phyloP scores from a whole-genome alignment of 2,113 vertebrate genomes.

The Lucifuga dentata region DNA sequence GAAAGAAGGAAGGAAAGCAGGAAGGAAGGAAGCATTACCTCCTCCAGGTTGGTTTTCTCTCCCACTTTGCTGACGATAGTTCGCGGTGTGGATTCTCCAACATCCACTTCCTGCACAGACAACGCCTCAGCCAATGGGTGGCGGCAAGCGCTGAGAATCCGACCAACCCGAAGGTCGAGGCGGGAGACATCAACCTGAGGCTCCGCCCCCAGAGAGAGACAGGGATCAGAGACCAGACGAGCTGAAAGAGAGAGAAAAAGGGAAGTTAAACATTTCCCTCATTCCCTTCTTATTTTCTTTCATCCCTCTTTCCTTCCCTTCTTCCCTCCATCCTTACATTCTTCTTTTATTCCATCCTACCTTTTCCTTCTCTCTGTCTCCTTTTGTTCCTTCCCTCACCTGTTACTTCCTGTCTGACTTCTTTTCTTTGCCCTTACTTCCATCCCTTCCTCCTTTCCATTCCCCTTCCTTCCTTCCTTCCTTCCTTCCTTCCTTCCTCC shows the following conservation, averaged over 20 bases:
- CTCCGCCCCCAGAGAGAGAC: conserved; percentile 62
- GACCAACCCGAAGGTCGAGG: conserved; percentile 92
- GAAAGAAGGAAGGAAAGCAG: not conserved
- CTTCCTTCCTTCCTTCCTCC: not conserved
- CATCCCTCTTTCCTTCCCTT: no score
- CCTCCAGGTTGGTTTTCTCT: conserved; percentile 84
- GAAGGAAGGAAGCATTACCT: conserved; percentile 78
- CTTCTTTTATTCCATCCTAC: no score
- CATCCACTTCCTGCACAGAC: conserved; percentile 90
- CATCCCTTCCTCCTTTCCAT: not conserved
- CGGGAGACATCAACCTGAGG: conserved; percentile 86
- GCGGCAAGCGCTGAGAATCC: conserved; percentile 83
- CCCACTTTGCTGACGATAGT: conserved; percentile 90
- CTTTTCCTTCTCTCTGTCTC: conserved; percentile 27
- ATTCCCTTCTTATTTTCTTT: no score
- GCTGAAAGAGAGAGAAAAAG: conserved; percentile 6
- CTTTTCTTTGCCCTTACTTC: no score
- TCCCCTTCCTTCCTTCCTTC: no score
- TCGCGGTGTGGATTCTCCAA: conserved; percentile 88
- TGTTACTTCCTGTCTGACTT: not conserved
- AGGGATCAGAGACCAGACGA: conserved; percentile 11
- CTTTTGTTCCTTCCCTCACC: not conserved
- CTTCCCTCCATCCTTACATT: not conserved
- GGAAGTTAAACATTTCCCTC: not conserved
- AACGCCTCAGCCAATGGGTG: conserved; percentile 88